phyloP scores from a whole-genome alignment of 2,888 invertebrate species.

The Morpho deidamia region DNA sequence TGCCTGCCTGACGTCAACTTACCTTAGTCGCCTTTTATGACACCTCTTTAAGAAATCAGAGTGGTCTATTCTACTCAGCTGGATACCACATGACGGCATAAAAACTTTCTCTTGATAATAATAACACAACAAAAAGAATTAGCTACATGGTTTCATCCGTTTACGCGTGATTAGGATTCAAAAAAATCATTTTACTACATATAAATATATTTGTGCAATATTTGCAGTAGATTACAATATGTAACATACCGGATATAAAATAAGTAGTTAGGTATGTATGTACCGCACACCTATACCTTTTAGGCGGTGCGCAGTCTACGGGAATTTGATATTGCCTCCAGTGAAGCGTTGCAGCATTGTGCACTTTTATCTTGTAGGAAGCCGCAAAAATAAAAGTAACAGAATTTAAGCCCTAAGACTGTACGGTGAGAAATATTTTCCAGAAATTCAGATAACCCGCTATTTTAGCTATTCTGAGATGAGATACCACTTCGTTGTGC shows the following conservation, averaged over 20 bases:
- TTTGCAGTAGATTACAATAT: constrained; percentile 9
- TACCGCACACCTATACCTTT: constrained; percentile 5
- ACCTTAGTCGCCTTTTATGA: too few species aligned
- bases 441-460: not conserved
- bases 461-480: constrained; percentile 45
- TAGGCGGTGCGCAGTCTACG: constrained; percentile 32
- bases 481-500: constrained; percentile 41
- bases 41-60: too few species aligned
- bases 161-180: too few species aligned
- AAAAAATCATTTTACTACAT: too few species aligned
- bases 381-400: constrained; percentile 5
- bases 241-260: constrained; percentile 13
- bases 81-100: too few species aligned
- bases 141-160: too few species aligned
- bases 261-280: not conserved
- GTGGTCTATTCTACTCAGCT: too few species aligned
- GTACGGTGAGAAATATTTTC: constrained; percentile 2
- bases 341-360: constrained; percentile 51
- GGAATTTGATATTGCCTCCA: constrained; percentile 54
- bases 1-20: too few species aligned
- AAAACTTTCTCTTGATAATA: too few species aligned
- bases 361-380: constrained; percentile 42
- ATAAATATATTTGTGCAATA: too few species aligned
- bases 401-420: constrained; percentile 9
- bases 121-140: too few species aligned